phyloP scores from a whole-genome alignment of 2,797 vertebrate genomes.

The Danio albolineatus region DNA sequence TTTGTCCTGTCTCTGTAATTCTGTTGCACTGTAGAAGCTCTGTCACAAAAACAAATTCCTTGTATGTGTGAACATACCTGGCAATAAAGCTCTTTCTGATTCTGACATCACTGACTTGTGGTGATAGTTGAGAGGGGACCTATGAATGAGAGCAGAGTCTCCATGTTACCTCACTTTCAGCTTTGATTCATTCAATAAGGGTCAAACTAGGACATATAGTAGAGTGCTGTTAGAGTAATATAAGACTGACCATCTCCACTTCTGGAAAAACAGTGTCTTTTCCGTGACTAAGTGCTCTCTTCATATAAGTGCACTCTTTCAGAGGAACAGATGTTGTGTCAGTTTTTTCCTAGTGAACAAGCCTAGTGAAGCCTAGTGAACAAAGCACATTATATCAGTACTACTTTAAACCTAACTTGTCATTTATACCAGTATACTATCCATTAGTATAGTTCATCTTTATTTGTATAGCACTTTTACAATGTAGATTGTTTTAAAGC shows the following conservation, averaged over 20 bases:
- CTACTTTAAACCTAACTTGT: neutral
- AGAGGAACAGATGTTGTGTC: neutral
- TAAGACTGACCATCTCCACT: neutral
- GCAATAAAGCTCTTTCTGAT: too few species aligned
- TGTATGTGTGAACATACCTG: too few species aligned
- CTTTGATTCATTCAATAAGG: neutral
- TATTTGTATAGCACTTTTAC: too few species aligned
- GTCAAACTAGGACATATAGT: neutral
- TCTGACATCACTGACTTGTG: neutral
- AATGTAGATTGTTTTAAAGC: too few species aligned
- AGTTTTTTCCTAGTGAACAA: too few species aligned
- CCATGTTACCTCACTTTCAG: neutral
- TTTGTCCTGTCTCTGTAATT: too few species aligned
- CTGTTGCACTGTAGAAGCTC: too few species aligned
- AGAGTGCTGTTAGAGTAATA: neutral
- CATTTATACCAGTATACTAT: neutral
- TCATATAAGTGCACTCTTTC: neutral
- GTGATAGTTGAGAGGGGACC: neutral
- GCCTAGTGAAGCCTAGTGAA: neutral
- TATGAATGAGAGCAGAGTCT: too few species aligned
- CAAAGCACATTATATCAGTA: constrained; percentile 1
- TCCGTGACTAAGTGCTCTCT: neutral
- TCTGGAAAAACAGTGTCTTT: neutral
- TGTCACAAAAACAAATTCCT: too few species aligned
- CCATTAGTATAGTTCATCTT: too few species aligned